Base-by-base conservation (phyloP, 2,888 invertebrate species). In the Pycnomerus fuliginosus region DNA sequence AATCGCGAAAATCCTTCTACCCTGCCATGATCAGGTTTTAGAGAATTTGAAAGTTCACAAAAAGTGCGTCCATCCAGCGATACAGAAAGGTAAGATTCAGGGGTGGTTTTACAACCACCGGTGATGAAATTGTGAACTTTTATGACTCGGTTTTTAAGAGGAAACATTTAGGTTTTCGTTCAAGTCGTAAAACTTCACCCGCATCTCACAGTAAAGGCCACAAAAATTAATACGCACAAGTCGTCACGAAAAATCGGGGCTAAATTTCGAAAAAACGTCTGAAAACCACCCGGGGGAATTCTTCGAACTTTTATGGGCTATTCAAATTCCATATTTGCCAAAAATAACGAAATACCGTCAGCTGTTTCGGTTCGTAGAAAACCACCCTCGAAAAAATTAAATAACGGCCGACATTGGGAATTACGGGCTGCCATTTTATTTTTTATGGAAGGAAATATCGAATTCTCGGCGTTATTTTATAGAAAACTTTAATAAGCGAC, bases 201-300 rank as follows among this genome's bases (percentile, higher is more conserved):
- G 23, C 28, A n/a, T 5, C 10, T 1, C 15, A 2, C 2, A 10
- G 29, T 12, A 15, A 7, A 3, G 15, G 8, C 33, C 30, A 25
- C 12, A 44, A 44, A 44, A 44, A 39, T 33, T 44, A 44, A 44
- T 44, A 44, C 44, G 44, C 44, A 44, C 16, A 13, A 12, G 24
- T 24, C 29, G 14, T 14, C 27, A 27, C 3, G 27, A 10, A 27
- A 27, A 27, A 13, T 13, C 1, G 27, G 27, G 11, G 11, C 12
- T 13, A 27, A 27, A 27, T 7, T 1, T 2, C 27, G 27, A 1
- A n/a, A n/a, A n/a, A n/a, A n/a, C n/a, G n/a, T 27, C 14, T 27
- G n/a, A 14, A 10, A 27, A 27, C 10, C 7, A 25, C 7, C 13
- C 13, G 11, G 3, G 7, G 4, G 12, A 27, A 27, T 13, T 3